Evolutionary conservation across 2,888 invertebrate genomes (phyloP).

Genomic region (Pecten maximus): DNA sequence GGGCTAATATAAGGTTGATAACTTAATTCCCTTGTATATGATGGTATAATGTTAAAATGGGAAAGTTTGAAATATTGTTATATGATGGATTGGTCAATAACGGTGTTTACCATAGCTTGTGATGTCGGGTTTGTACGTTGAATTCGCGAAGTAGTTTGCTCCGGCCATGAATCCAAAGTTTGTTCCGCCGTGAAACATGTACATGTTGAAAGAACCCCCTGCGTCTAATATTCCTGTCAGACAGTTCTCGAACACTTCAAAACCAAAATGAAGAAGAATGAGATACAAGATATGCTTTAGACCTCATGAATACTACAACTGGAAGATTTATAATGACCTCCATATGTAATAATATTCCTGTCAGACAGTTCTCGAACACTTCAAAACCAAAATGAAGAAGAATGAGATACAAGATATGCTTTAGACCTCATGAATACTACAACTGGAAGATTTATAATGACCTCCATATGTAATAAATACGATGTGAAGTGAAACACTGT

Average conservation of each 20-base stretch:
- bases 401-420: too few species aligned
- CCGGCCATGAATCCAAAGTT: slow-evolving; percentile 84
- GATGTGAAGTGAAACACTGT: too few species aligned
- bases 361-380: slow-evolving; percentile 70
- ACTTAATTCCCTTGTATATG: too few species aligned
- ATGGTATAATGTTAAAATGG: too few species aligned
- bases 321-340: too few species aligned
- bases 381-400: slow-evolving; percentile 39
- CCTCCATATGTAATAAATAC: too few species aligned
- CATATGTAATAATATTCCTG: slow-evolving; percentile 75
- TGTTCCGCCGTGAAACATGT: slow-evolving; percentile 94
- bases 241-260: slow-evolving; percentile 66
- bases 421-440: too few species aligned
- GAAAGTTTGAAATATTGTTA: background rate
- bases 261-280: too few species aligned
- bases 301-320: too few species aligned
- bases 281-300: too few species aligned
- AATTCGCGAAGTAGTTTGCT: slow-evolving; percentile 63
- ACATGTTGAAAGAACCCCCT: slow-evolving; percentile 89
- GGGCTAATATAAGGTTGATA: too few species aligned
- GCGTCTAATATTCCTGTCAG: slow-evolving; percentile 73
- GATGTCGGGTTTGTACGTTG: slow-evolving; percentile 79
- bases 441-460: too few species aligned
- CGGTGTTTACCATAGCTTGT: slow-evolving; percentile 84
- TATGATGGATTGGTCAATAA: background rate